phyloP scores from a whole-genome alignment of 2,888 invertebrate genomes.

The Empis stercorea region DNA sequence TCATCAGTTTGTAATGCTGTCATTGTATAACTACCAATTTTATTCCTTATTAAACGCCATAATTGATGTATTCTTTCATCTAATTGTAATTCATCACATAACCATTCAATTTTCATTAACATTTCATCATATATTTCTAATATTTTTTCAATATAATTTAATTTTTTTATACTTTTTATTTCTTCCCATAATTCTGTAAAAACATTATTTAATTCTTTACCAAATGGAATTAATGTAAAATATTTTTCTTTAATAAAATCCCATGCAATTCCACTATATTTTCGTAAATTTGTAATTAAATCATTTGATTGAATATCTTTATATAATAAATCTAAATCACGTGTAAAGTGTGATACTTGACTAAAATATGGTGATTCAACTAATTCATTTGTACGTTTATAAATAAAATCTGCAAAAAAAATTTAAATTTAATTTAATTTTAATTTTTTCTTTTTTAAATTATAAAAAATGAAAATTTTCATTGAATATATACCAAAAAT shows the following conservation, averaged over 20 bases:
- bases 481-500: slow-evolving; percentile 40
- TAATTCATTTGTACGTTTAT: slow-evolving; percentile 64
- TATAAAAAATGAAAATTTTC: too few relatives aligned
- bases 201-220: slow-evolving; percentile 50
- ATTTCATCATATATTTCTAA: slow-evolving; percentile 46
- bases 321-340: slow-evolving; percentile 67
- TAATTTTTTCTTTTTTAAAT: too few relatives aligned
- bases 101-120: slow-evolving; percentile 50
- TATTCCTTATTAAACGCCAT: slow-evolving; percentile 52
- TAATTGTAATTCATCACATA: slow-evolving; percentile 64
- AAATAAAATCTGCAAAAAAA: slow-evolving; percentile 57
- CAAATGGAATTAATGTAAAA: slow-evolving; percentile 53
- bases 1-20: slow-evolving; percentile 73
- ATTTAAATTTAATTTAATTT: neutral
- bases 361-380: slow-evolving; percentile 71
- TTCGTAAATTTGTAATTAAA: slow-evolving; percentile 62
- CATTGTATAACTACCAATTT: slow-evolving; percentile 57
- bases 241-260: slow-evolving; percentile 54
- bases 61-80: slow-evolving; percentile 52
- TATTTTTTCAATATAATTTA: slow-evolving; percentile 46
- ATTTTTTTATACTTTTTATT: slow-evolving; percentile 45
- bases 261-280: slow-evolving; percentile 56
- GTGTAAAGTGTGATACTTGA: slow-evolving; percentile 64
- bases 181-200: slow-evolving; percentile 48
- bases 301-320: slow-evolving; percentile 66